Conservation (phyloP, 2,888 invertebrate genomes). For the Morpho deidamia region DNA sequence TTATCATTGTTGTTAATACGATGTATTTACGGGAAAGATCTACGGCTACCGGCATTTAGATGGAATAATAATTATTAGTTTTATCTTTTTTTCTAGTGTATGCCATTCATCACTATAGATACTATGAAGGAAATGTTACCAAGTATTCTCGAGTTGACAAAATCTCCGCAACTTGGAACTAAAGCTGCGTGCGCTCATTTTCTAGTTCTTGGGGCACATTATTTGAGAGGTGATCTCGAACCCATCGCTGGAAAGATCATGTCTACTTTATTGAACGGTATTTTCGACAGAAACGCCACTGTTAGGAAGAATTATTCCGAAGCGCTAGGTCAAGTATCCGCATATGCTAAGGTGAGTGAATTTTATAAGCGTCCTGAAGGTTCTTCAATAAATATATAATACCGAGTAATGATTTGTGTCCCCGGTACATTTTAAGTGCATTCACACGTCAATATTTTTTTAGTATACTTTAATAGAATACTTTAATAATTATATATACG, state of each 20-base stretch:
- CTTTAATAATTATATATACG: no score
- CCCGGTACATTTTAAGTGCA: no score
- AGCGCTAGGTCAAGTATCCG: constrained; percentile 90
- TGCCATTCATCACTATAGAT: constrained; percentile 85
- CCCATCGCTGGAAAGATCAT: constrained; percentile 79
- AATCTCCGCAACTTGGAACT: constrained; percentile 89
- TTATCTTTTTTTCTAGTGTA: constrained; percentile 56
- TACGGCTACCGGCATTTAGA: no score
- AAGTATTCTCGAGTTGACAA: constrained; percentile 88
- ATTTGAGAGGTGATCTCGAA: constrained; percentile 73
- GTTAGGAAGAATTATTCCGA: constrained; percentile 91
- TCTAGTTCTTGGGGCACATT: constrained; percentile 81
- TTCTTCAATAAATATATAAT: no score
- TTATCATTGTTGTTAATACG: no score
- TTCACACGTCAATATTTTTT: no score
- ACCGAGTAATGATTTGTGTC: no score
- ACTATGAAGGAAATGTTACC: constrained; percentile 89
- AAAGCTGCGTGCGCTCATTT: constrained; percentile 90
- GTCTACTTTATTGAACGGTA: constrained; percentile 82
- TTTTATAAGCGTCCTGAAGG: background rate
- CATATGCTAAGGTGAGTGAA: constrained; percentile 83
- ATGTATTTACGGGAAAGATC: no score
- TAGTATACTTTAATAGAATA: no score
- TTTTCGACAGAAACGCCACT: constrained; percentile 90
- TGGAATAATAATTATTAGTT: no score